Base-by-base conservation (phyloP, 2,888 invertebrate genomes). In the Neoscelio sp. region DNA sequence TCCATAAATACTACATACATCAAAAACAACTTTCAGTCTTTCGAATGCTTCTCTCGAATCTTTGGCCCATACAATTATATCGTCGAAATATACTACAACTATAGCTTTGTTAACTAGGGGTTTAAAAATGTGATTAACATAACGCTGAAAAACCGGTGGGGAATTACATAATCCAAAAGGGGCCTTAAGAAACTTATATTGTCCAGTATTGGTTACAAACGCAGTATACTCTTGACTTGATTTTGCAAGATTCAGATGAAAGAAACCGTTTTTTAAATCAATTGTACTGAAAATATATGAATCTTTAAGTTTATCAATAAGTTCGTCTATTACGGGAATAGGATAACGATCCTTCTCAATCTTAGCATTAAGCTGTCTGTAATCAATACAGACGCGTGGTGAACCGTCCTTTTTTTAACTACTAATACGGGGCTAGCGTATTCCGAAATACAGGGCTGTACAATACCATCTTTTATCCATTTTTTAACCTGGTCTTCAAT, bases 371-470 rank as follows among this genome's bases (percentile, higher is more conserved):
- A 90, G 18, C 20, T 80, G 68, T 17, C 90, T 62, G 71, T 87
- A 91, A 70, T 91, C 89, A 0, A 90, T 84, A 70, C 89, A 90
- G 2, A 84, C 13, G 1, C 48, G 26, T 7, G 48, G 15, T 8
- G 48, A 48, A 4, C 28, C 28, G 7, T 48, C 28, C 7, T 48
- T 48, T 15, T 48, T 48, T 8, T 5, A 1, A 48, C 28, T 0
- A 48, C 15, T 1, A 48, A 8, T 13, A 44, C 44, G 5, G 44
- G 44, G 12, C 18, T 35, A 1, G 35, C 35, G 8, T 13, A 35
- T 6, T 35, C 13, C 4, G 13, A 35, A 2, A 8, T 5, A 13
- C 13, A 13, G 1, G 35, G 35, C 5, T 13, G 1, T 1, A 35
- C 13, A 13, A 35, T 35, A 4, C 35, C 13, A 5, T 35, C 35